These are phyloP conservation scores for Gymnogyps californianus DNA, from an alignment of 2,113 vertebrate species.

Conservation along the genomic window DNA sequence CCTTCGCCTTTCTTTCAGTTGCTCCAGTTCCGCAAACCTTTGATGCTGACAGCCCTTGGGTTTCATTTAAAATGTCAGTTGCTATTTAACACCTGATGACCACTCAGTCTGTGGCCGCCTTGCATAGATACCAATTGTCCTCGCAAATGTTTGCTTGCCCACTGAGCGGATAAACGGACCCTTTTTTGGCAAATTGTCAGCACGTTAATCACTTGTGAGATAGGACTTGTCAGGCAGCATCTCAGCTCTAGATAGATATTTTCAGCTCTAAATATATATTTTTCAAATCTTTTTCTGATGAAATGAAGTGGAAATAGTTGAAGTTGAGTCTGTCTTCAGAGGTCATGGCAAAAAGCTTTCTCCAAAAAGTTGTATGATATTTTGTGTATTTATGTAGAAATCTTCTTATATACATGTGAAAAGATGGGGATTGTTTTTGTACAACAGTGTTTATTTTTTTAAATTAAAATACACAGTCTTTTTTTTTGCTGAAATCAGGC, in stretches of 20 bases:
- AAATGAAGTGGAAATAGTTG: neutral
- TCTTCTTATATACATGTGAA: neutral
- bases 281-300: neutral
- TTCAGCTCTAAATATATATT: neutral
- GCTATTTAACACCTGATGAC: slow-evolving; percentile 42
- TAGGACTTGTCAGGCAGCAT: neutral
- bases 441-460: neutral
- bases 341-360: neutral
- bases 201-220: neutral
- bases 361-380: neutral
- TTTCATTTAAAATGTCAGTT: slow-evolving; percentile 34
- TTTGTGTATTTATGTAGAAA: neutral
- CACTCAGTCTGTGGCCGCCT: neutral
- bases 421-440: neutral
- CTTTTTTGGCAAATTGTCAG: neutral
- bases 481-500: neutral
- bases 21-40: neutral
- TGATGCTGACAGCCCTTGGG: neutral
- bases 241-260: neutral
- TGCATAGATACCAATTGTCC: neutral
- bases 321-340: neutral
- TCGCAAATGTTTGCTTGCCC: slow-evolving; percentile 24
- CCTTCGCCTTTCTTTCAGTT: neutral
- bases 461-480: neutral
- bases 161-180: neutral